phyloP scores from a whole-genome alignment of 30 jellyfish, hydroid and myxozoan species.

The Turritopsis rubra region DNA sequence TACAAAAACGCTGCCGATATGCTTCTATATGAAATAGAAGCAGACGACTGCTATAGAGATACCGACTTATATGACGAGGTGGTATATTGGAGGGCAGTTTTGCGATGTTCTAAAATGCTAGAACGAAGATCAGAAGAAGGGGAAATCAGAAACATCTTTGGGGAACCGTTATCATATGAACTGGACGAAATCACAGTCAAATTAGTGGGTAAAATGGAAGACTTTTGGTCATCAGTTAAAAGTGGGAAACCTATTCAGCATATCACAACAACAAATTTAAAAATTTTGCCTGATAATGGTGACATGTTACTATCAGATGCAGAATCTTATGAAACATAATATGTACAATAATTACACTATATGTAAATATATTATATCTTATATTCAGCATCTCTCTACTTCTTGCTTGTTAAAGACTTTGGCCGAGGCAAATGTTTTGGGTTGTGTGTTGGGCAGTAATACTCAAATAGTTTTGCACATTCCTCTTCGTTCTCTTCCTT shows the following conservation, averaged over 20 bases:
- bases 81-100: slow-evolving; percentile 12
- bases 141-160: background rate
- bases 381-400: background rate
- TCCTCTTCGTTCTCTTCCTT: background rate
- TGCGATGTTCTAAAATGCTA: slow-evolving; percentile 4
- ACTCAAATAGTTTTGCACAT: background rate
- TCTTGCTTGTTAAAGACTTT: background rate
- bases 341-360: background rate
- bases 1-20: background rate
- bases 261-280: background rate
- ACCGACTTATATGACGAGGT: background rate
- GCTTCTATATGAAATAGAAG: background rate
- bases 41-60: background rate
- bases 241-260: background rate
- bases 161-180: background rate
- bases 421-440: background rate
- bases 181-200: background rate
- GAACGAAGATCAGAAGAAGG: background rate
- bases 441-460: slow-evolving; percentile 9
- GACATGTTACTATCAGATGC: background rate
- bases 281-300: background rate
- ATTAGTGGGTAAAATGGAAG: background rate
- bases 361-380: background rate
- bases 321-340: background rate
- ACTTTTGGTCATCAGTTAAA: background rate